Evolutionary conservation across 2,888 invertebrate species (phyloP).

Genomic region (Aricia artaxerxes): DNA sequence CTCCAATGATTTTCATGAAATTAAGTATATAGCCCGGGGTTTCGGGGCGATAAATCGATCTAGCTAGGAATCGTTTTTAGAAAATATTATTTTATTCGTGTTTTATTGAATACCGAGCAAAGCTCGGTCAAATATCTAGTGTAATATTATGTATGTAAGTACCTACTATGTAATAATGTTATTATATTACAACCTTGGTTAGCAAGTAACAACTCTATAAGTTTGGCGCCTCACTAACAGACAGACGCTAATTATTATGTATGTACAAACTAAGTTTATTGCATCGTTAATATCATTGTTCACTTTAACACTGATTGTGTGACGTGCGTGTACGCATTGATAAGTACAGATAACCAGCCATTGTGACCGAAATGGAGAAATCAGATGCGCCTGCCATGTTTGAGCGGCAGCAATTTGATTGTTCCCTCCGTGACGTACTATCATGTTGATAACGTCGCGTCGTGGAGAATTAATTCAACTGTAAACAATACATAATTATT

Average conservation of each 20-base stretch:
- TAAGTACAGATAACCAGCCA: conserved; percentile 13
- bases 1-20: too few relatives aligned
- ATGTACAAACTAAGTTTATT: not conserved
- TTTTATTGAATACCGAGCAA: too few relatives aligned
- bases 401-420: not conserved
- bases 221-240: not conserved
- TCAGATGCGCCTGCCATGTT: not conserved
- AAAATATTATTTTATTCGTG: too few relatives aligned
- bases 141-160: too few relatives aligned
- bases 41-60: too few relatives aligned
- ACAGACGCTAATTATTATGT: not conserved
- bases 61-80: too few relatives aligned
- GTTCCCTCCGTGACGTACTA: not conserved
- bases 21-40: too few relatives aligned
- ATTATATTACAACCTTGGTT: not conserved
- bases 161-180: too few relatives aligned
- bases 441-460: not conserved
- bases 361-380: conserved; percentile 26
- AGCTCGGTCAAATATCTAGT: too few relatives aligned
- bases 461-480: conserved; percentile 2
- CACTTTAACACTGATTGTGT: conserved; percentile 12
- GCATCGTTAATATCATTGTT: conserved; percentile 14
- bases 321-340: conserved; percentile 24
- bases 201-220: not conserved
- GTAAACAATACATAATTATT: not conserved